phyloP scores from a whole-genome alignment of 2,113 vertebrate species.

The Microcebus lehilahytsara region DNA sequence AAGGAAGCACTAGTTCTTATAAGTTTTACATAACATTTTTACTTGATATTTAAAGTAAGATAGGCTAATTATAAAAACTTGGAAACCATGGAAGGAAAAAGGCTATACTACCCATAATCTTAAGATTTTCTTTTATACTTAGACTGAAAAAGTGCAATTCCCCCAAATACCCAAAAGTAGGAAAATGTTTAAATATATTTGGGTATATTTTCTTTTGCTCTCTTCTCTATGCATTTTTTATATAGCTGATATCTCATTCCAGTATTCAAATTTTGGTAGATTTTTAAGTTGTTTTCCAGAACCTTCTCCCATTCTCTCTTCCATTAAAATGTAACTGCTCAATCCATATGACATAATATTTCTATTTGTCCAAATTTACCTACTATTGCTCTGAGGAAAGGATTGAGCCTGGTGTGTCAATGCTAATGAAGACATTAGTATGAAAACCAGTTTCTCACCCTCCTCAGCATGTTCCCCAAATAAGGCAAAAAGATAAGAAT shows the following conservation, averaged over 20 bases:
- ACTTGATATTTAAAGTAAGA: conserved; percentile 30
- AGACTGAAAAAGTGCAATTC: not conserved
- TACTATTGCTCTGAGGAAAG: not conserved
- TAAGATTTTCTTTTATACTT: not conserved
- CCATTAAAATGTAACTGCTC: not conserved
- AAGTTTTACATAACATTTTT: not conserved
- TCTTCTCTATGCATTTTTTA: not conserved
- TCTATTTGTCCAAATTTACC: not conserved
- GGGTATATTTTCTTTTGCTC: not conserved
- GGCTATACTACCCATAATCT: not conserved
- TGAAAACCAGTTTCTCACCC: not conserved
- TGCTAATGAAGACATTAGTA: not conserved
- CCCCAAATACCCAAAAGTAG: not conserved
- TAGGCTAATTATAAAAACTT: not conserved
- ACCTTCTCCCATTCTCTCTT: not conserved
- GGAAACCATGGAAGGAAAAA: not conserved
- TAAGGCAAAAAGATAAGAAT: not conserved
- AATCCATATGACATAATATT: not conserved
- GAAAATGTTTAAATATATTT: not conserved
- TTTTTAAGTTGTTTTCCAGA: not conserved
- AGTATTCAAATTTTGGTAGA: not conserved
- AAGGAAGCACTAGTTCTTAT: not conserved
- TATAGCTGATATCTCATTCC: not conserved
- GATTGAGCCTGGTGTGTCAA: not conserved
- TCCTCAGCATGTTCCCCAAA: not conserved